Evolutionary conservation across 2,888 invertebrate genomes (phyloP), one percentile per base, ranked within the genome.

Genomic region (Pollenia labialis): DNA sequence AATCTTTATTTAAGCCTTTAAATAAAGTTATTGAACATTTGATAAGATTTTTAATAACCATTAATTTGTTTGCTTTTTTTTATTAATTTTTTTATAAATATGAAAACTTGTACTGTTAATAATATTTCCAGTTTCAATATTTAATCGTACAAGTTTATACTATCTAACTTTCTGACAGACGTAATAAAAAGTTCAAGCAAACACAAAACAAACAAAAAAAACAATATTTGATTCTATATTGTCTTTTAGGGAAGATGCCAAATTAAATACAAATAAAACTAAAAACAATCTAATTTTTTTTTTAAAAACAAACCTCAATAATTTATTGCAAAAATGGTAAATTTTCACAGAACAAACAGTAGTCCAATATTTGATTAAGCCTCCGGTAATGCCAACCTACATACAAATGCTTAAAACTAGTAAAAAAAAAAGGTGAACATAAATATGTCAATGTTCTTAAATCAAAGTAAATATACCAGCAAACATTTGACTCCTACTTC

Each of bases 311-410:
- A 14, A 12, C 14, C 71, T 71, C 44, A 71, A 56, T 56, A 56
- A 44, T 23, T 56, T 23, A 46, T 56, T 44, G 9, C 14, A 4
- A 71, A 71, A 71, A 32, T 54, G 44, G 54, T 7, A 54, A 44
- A 18, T 71, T 18, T 71, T 44, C 54, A 14, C 42, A 44, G 14
- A 54, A 18, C 44, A 54, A 44, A 56, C 56, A 71, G 40, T 14
- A 56, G 42, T 56, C 46, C 44, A 71, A 71, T 56, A 71, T 71
- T 71, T 71, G 71, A 71, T 71, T 54, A 71, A 44, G 54, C 71
- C 71, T 56, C 14, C 42, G 12, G 71, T 44, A 54, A 71, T 56
- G 10, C 40, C 16, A 8, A 18, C 44, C 52, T 32, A 40, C 40
- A 60, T 16, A 62, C 44, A 62, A 62, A 62, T 44, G 44, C 16